Base-by-base conservation (phyloP, 2,888 invertebrate species). In the Tiphia femorata region DNA sequence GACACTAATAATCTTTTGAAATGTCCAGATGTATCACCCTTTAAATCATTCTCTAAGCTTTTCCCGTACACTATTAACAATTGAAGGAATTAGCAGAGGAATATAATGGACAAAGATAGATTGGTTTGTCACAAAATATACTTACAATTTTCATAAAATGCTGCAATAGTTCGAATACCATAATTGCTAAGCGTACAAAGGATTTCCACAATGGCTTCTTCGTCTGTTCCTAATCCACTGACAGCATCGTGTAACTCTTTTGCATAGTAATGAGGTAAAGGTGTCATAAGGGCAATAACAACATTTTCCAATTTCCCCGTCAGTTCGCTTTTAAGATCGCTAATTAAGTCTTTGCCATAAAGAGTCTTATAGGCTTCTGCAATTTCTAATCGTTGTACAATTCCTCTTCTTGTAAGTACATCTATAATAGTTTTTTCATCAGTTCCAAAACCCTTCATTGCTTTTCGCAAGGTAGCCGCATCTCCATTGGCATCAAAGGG, bases 1-100 rank as follows among this genome's bases (percentile, higher is more conserved):
- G 96, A 95, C 17, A 97, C 92, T 73, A 96, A 90, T 44, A 98
- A 87, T 57, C 96, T 89, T 85, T 94, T 94, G 86, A 98, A 98
- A 84, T 95, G 93, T n/a, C 97, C 97, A 8, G 96, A 96, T 5
- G 97, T 96, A 83, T 98, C 98, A 46, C 92, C 94, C 80, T 92
- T 92, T 72, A 97, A 86, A 79, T 96, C 96, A 5, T 90, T 90
- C 80, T 97, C 97, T 64, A 97, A 84, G 56, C 89, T 84, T 82
- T 90, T 93, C 70, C 90, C 91, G 84, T 92, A 96, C 78, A 95
- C 95, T 94, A 40, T 3, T 17, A 51, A 49, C 30, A 27, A 58
- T 19, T 5, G 21, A 29, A 48, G 44, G 29, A 46, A 40, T 33
- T 37, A 21, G 14, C 27, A 8, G 23, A 6, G 16, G 38, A 8